Evolutionary conservation across 1,140 invertebrate species (phyloP), one percentile per base, ranked within the genome.

Genomic region (Oncopodura yosiiana): DNA sequence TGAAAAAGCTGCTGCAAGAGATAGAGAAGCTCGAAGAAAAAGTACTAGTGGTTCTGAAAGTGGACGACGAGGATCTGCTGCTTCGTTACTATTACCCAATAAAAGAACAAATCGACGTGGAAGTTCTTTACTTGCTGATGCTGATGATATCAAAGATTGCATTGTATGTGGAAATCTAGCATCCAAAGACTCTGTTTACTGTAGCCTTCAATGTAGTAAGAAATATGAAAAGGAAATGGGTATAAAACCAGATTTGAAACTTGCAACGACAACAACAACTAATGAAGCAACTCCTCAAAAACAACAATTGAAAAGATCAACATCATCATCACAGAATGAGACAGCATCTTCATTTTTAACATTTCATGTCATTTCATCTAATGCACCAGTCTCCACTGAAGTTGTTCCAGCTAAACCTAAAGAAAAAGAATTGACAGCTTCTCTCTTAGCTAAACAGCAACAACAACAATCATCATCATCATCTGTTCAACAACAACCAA

Each of bases 151-250:
- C n/a, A n/a, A n/a, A 43, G 51, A 60, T 29, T 66, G 68, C 49
- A 55, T 67, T 14, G 57, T 57, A 14, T 68, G 67, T 52, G 53
- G 50, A 56, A 64, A 61, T 75, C 81, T 1, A 71, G 82, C 61
- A 69, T 75, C 57, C 79, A 77, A 63, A 78, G 83, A 48, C 81
- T 91, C 71, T 11, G 65, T 76, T 11, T 94, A 91, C 70, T 95
- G 92, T 67, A 86, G 86, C 60, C 84, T 90, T 65, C 75, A 78
- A 11, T 94, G 91, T 67, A 89, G 94, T 64, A 72, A 84, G 34
- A 82, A 82, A 58, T 87, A 93, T 72, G 86, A 87, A 8, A 32
- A 53, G 9, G 30, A 30, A 3, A 38, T 48, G 3, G 45, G 52
- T 8, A 42, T 26, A 21, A 41, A 46, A 38, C 29, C 42, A 12